Percentiles rank a stretch among this genome's conserved stretches.
phyloP scores from a whole-genome alignment of 2,113 vertebrate species.

The Salvelinus namaycush region DNA sequence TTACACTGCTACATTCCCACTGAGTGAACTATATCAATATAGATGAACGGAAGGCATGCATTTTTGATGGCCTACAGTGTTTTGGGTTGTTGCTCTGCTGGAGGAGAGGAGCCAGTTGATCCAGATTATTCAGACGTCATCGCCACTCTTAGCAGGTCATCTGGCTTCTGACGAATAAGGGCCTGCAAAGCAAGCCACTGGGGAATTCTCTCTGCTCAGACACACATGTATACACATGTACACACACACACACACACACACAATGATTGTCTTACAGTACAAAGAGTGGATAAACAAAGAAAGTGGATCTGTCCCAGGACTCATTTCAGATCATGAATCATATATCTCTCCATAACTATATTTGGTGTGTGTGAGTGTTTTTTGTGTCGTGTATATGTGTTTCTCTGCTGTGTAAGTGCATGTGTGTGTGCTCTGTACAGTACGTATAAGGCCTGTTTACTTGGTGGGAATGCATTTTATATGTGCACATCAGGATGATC shows the following conservation, averaged over 20 bases:
- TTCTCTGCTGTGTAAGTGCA: too few relatives aligned
- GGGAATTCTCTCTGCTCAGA: not conserved
- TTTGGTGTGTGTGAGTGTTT: not conserved
- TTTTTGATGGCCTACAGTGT: conserved; percentile 25
- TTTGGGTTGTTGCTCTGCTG: conserved; percentile 10
- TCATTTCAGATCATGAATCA: conserved; percentile 1
- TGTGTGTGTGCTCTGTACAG: too few relatives aligned
- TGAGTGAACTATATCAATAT: conserved; percentile 42
- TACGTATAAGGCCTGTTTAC: too few relatives aligned
- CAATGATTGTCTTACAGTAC: not conserved
- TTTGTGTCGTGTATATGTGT: too few relatives aligned
- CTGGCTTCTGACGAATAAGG: not conserved
- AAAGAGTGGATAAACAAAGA: too few relatives aligned
- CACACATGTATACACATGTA: not conserved
- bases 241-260: not conserved
- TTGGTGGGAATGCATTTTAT: too few relatives aligned
- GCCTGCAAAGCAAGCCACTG: not conserved
- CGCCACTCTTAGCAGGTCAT: not conserved
- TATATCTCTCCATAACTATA: conserved; percentile 2
- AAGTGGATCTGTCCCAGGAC: too few relatives aligned
- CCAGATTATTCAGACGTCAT: not conserved
- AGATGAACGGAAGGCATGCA: conserved; percentile 36
- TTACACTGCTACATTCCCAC: not conserved
- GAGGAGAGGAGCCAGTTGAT: conserved; percentile 6
- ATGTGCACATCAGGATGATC: too few relatives aligned